Base-by-base conservation (phyloP, 2,797 vertebrate genomes). In the Danio jaintianensis region DNA sequence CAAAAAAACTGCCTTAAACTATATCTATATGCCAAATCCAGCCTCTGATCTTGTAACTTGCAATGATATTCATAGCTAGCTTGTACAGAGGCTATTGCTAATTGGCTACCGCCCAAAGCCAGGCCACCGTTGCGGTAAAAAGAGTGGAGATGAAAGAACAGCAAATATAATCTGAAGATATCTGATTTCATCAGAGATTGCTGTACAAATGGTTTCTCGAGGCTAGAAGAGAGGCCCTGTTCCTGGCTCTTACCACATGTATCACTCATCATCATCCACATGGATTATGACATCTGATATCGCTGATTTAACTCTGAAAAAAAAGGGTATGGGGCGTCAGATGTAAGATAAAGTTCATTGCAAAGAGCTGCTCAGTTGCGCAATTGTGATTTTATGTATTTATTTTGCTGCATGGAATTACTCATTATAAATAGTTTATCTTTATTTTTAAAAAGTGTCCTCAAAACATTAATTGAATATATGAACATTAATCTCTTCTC, bases 191-290 rank as follows among this genome's bases (percentile, higher is more conserved):
- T 66, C 50, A 50, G 18, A 82, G 76, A 85, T 75, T 59, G 70
- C 68, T 63, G 70, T 55, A 42, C 59, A 84, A 85, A 81, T 83
- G 75, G 70, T 83, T 86, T 84, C 78, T 83, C 59, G 64, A 83
- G 75, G 71, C 75, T 84, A 71, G 4, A 73, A 58, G 71, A 83
- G 67, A 63, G 74, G 53, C 78, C 22, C 55, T 75, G 45, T 81
- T 85, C 63, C 76, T 55, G 69, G 55, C 69, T 83, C 70, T 72
- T 67, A 70, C 61, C 67, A 63, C 76, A 82, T 79, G 66, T 81
- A 84, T 83, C 78, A 75, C 42, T 81, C 62, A 67, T 76, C 83
- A 81, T 74, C 83, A 83, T 74, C 50, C 75, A 56, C 61, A 73
- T 29, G 78, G 75, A 81, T 81, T 80, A 82, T 82, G 80, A 78